phyloP scores from a whole-genome alignment of 2,888 invertebrate species.

The Yponomeuta sedellus region DNA sequence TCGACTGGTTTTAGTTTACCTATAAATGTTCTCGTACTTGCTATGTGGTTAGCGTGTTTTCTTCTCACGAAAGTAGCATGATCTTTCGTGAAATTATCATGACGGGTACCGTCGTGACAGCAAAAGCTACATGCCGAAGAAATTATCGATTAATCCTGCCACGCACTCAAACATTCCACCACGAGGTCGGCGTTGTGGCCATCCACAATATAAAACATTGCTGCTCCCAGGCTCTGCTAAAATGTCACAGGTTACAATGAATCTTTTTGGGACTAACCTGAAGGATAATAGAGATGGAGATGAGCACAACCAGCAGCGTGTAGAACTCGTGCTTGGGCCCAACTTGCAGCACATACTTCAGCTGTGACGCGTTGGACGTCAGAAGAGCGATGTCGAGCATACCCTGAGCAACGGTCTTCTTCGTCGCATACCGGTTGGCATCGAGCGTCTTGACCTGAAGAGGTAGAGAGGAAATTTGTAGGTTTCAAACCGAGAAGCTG shows the following conservation, averaged over 20 bases:
- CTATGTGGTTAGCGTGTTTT: no score
- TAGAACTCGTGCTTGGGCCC: slow-evolving; percentile 92
- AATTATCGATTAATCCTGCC: no score
- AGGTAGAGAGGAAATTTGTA: not conserved
- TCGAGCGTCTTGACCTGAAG: slow-evolving; percentile 83
- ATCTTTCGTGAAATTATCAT: no score
- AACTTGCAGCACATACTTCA: slow-evolving; percentile 90
- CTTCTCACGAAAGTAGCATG: no score
- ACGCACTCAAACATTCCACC: no score
- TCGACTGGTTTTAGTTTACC: no score
- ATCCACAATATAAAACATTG: no score
- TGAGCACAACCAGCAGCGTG: slow-evolving; percentile 85
- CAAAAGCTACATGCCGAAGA: no score
- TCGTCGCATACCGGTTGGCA: slow-evolving; percentile 92
- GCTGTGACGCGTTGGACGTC: slow-evolving; percentile 91
- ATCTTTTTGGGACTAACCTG: slow-evolving; percentile 78
- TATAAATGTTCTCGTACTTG: no score
- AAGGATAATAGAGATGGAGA: slow-evolving; percentile 87
- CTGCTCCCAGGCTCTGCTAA: not conserved
- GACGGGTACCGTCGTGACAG: no score
- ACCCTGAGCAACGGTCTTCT: slow-evolving; percentile 94
- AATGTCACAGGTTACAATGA: not conserved
- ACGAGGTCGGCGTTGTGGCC: no score
- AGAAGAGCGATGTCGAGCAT: slow-evolving; percentile 92
- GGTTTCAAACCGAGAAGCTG: not conserved